Base-by-base conservation (phyloP, 1,140 invertebrate species). In the Harpegnathos saltator region DNA sequence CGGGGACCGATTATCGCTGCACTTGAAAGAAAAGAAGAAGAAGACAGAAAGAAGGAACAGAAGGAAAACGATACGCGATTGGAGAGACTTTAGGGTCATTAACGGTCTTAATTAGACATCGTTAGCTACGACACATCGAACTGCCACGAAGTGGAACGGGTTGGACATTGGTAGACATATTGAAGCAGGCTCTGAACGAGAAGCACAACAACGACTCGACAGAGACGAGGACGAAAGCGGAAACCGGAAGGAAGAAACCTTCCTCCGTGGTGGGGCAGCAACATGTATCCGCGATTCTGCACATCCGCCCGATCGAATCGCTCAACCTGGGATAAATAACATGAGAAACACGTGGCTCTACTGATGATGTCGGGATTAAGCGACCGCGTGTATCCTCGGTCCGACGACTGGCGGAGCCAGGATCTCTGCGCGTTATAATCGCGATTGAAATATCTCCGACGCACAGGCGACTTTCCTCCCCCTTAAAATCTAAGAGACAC, bases 181-280 rank as follows among this genome's bases (percentile, higher is more conserved):
- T 63, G 72, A 71, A 75, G 63, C 68, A 63, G 22, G 58, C 12
- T 54, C 44, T 62, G 22, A 69, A 85, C 24, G 48, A 63, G 33
- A 81, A 85, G 56, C 62, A 74, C 68, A 86, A 58, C 12, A 14
- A 61, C 15, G n/a, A n/a, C 29, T 74, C 3, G 17, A 22, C 54
- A 86, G 50, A 61, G 86, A 81, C 77, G 38, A 89, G 80, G 77
- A 83, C 78, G 71, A 85, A 90, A 90, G 89, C 85, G 19, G 15
- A 80, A 24, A 65, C 24, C 24, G 66, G 19, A 65, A 52, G 54
- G 26, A 69, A 81, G 38, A 56, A 50, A 24, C 62, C 54, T 90
- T 83, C 77, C 63, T 83, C 14, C 24, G 11, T 77, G 19, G 22
- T 54, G 61, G 24, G n/a, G 14, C n/a, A 33, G 9, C 65, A 82